Evolutionary conservation across 1,140 invertebrate genomes (phyloP).

Genomic region (Octopus bimaculoides): DNA sequence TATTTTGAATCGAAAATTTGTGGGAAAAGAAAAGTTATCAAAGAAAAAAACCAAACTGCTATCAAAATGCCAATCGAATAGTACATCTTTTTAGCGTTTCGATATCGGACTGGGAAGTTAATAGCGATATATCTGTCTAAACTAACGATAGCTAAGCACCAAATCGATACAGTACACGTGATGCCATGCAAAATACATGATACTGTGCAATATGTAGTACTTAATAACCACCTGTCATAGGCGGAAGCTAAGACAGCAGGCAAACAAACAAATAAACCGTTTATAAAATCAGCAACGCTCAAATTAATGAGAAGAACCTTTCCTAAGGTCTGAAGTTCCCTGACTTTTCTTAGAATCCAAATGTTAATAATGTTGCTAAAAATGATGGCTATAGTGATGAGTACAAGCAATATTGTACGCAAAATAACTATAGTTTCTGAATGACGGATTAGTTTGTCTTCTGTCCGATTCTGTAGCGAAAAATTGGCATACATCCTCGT

Average conservation of each 20-base stretch:
- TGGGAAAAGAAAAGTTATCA: slow-evolving; percentile 23
- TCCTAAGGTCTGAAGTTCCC: slow-evolving; percentile 21
- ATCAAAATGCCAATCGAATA: slow-evolving; percentile 13
- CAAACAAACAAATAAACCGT: slow-evolving; percentile 25
- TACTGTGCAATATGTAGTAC: slow-evolving; percentile 28
- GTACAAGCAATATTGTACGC: not conserved
- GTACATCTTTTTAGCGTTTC: slow-evolving; percentile 14
- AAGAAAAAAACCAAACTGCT: slow-evolving; percentile 21
- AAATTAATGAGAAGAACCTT: slow-evolving; percentile 26
- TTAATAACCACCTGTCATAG: slow-evolving; percentile 26
- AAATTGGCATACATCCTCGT: too few species aligned
- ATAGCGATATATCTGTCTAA: slow-evolving; percentile 33
- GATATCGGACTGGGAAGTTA: slow-evolving; percentile 25
- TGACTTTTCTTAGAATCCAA: slow-evolving; percentile 16
- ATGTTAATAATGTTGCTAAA: slow-evolving; percentile 28
- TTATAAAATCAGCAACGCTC: slow-evolving; percentile 26
- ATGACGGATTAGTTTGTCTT: not conserved
- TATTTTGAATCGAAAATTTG: slow-evolving; percentile 19
- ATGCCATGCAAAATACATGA: slow-evolving; percentile 27
- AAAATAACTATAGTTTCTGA: not conserved
- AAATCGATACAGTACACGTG: slow-evolving; percentile 31
- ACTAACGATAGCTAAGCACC: slow-evolving; percentile 29
- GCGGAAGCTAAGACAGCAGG: slow-evolving; percentile 21
- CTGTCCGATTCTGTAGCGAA: too few species aligned
- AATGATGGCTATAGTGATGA: slow-evolving; percentile 15